Conservation (phyloP, 2,797 vertebrate species). For the Syngnathus rostellatus region DNA sequence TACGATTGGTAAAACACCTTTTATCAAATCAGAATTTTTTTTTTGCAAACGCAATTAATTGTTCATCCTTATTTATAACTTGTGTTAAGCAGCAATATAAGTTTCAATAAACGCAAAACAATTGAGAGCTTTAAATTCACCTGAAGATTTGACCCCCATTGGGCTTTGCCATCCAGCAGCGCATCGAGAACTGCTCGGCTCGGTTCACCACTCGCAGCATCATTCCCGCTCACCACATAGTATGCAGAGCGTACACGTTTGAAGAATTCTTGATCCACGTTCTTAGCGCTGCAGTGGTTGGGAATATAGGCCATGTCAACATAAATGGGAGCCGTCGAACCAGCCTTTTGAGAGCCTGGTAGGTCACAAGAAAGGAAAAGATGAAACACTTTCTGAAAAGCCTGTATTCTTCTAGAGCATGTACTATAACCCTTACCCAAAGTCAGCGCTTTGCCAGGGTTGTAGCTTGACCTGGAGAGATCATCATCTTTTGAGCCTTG, state of each 20-base stretch:
- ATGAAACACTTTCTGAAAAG: not conserved
- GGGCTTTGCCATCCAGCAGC: conserved; percentile 90
- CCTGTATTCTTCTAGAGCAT: not conserved
- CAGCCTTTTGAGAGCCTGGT: conserved; percentile 71
- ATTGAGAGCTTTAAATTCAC: conserved; percentile 50
- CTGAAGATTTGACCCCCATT: conserved; percentile 97
- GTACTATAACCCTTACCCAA: conserved; percentile 59
- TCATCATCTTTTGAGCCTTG: conserved; percentile 82
- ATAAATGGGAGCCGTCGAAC: conserved; percentile 75
- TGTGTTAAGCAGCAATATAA: too few species aligned
- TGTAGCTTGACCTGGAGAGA: conserved; percentile 75
- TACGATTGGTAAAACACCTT: too few species aligned
- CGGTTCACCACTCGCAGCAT: conserved; percentile 81
- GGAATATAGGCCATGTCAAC: conserved; percentile 98
- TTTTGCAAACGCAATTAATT: too few species aligned
- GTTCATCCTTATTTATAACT: too few species aligned
- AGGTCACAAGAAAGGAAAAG: not conserved
- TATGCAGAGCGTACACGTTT: conserved; percentile 88
- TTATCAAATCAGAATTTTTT: too few species aligned
- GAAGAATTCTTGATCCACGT: conserved; percentile 95
- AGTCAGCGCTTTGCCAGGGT: conserved; percentile 72
- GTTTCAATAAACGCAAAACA: not conserved
- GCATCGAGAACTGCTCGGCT: conserved; percentile 87
- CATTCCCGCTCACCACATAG: conserved; percentile 96
- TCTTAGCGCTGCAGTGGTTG: conserved; percentile 98